A percentile compares a stretch with the other conserved stretches of the same genome.
These are phyloP conservation scores for Hypercompe scribonia DNA, from an alignment of 2,888 invertebrate species.

Conservation along the genomic window DNA sequence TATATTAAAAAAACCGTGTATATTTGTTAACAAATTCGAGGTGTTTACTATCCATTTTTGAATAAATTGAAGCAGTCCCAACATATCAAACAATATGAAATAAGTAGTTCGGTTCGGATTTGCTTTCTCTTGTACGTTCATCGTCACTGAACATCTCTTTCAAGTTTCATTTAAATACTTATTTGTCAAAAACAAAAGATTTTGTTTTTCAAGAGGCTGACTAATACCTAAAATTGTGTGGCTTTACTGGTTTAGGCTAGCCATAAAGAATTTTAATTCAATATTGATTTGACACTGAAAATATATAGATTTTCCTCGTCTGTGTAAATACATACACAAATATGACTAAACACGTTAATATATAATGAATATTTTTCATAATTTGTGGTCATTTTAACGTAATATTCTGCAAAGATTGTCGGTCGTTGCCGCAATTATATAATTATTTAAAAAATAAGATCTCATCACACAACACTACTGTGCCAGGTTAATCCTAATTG, in stretches of 20 bases:
- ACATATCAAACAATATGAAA: too few relatives aligned
- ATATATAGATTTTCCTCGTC: background rate
- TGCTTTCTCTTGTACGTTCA: background rate
- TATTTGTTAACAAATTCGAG: too few relatives aligned
- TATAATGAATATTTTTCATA: background rate
- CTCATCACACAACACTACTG: background rate
- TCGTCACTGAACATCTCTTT: background rate
- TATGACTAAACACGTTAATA: background rate
- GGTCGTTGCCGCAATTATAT: background rate
- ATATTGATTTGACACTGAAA: background rate
- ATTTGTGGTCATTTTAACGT: background rate
- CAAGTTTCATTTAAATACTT: background rate
- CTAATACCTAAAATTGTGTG: background rate
- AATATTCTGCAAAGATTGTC: background rate
- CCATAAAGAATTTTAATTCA: background rate
- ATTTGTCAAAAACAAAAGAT: too few relatives aligned
- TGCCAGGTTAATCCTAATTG: background rate
- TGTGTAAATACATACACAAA: background rate
- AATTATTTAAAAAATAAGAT: background rate
- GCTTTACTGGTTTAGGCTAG: background rate
- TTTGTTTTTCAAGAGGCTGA: background rate
- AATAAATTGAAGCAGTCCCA: too few relatives aligned
- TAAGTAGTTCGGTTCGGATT: too few relatives aligned
- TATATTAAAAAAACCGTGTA: background rate
- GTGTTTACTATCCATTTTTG: too few relatives aligned